Conservation (phyloP, 2,797 vertebrate genomes). For the Ctenochaetus hawaiiensis region DNA sequence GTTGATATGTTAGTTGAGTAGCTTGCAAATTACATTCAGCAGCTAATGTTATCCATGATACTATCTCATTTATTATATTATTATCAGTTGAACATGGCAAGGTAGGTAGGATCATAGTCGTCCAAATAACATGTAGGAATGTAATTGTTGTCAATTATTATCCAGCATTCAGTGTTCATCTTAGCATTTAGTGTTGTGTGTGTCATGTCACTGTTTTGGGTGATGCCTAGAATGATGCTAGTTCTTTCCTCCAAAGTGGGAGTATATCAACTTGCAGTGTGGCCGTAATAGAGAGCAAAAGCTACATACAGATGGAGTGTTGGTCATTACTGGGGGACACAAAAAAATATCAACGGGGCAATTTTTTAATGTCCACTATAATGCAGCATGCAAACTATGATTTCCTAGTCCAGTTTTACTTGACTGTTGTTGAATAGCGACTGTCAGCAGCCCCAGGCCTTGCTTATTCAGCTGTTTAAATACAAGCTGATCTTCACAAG, state of each 20-base stretch:
- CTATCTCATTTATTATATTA: no score
- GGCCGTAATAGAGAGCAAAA: slow-evolving; percentile 16
- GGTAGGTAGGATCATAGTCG: no score
- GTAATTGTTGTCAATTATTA: no score
- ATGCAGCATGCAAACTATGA: slow-evolving; percentile 48
- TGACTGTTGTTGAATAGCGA: slow-evolving; percentile 67
- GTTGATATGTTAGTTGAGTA: no score
- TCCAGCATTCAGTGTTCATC: no score
- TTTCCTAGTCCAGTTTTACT: slow-evolving; percentile 59
- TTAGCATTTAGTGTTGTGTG: no score
- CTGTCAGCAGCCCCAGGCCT: slow-evolving; percentile 69
- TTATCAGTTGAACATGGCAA: no score
- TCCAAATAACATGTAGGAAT: no score
- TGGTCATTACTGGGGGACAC: slow-evolving; percentile 12
- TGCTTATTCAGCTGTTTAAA: slow-evolving; percentile 85
- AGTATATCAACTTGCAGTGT: not conserved
- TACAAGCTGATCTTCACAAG: slow-evolving; percentile 81
- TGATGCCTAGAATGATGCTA: no score
- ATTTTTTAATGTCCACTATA: slow-evolving; percentile 42
- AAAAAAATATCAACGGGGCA: slow-evolving; percentile 6
- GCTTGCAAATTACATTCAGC: no score
- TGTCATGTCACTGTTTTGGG: no score
- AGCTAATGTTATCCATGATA: no score
- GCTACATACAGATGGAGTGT: slow-evolving; percentile 22
- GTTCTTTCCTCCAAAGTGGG: not conserved